Base-by-base conservation (phyloP, 37 sponge, comb jelly and placozoan genomes). In the Haliclona indistincta region DNA sequence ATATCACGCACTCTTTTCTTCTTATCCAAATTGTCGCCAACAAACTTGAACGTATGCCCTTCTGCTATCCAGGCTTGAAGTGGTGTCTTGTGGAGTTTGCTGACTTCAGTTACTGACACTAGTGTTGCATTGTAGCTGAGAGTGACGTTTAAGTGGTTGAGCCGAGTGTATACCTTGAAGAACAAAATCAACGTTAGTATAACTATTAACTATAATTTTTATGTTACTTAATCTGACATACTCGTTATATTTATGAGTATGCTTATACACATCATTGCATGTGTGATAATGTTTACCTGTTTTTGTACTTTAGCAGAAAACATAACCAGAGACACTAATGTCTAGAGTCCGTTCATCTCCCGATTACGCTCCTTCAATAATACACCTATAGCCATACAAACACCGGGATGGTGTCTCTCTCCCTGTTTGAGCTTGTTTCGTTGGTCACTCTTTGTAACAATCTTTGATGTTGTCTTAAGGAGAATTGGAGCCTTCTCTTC, bases 291-390 rank as follows among this genome's bases (percentile, higher is more conserved):
- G 23, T 22, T 37, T 10, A 56, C 75, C 75, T 60, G 58, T 36
- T 73, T 73, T 4, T 73, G 4, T 28, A 73, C 38, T 8, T 73
- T 56, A 34, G 75, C 23, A 73, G 75, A 13, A 73, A 60, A 73
- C 38, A 58, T 4, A 7, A 36, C 6, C 35, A 58, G 58, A 3
- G 75, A 73, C 38, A 73, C 23, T 13, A 58, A 10, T 4, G 40
- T 32, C 32, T 77, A 67, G 4, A 77, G 15, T 22, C 78, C 78
- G 26, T 8, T 45, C 78, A 77, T 77, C 43, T 70, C 29, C 33
- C n/a, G 30, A 26, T 77, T 77, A 8, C 67, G 65, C 29, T 77
- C 78, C 35, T 77, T 77, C 67, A 77, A n/a, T 6, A 67, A 5
- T 4, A 77, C 43, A n/a, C 66, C 78, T 10, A 32, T 47, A 34